phyloP scores from a whole-genome alignment of 2,797 vertebrate species.

The Emydoidea blandingii region DNA sequence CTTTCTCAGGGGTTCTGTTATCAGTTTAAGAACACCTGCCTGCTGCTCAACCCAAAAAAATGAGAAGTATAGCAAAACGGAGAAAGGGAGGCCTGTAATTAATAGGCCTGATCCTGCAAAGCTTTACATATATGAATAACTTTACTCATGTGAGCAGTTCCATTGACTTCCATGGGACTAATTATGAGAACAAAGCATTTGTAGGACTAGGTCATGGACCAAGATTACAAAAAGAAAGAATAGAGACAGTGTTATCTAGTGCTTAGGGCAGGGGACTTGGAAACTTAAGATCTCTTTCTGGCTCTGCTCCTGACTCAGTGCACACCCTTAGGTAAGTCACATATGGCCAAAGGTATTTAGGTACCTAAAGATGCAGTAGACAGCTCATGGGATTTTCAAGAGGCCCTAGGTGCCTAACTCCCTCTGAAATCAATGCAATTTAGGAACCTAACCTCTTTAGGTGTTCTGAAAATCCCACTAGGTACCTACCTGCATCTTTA shows the following conservation, averaged over 20 bases:
- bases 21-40: conserved; percentile 29
- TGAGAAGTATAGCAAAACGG: not conserved
- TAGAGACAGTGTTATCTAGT: not conserved
- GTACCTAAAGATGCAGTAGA: not conserved
- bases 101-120: not conserved
- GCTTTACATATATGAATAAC: accelerated
- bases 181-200: not conserved
- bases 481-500: not conserved
- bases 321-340: not conserved
- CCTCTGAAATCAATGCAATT: not conserved
- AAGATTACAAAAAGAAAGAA: not conserved
- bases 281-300: not conserved
- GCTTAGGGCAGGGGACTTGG: not conserved
- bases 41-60: accelerated
- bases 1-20: conserved; percentile 6
- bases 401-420: not conserved
- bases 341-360: not conserved
- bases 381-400: not conserved
- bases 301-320: not conserved
- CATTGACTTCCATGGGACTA: accelerated
- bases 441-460: not conserved
- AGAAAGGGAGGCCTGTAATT: not conserved
- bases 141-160: accelerated
- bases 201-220: not conserved
- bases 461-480: not conserved